Percentiles rank a stretch among this genome's conserved stretches.
These are phyloP conservation scores for Alces alces DNA, from an alignment of 2,113 vertebrate genomes.

Conservation along the genomic window DNA sequence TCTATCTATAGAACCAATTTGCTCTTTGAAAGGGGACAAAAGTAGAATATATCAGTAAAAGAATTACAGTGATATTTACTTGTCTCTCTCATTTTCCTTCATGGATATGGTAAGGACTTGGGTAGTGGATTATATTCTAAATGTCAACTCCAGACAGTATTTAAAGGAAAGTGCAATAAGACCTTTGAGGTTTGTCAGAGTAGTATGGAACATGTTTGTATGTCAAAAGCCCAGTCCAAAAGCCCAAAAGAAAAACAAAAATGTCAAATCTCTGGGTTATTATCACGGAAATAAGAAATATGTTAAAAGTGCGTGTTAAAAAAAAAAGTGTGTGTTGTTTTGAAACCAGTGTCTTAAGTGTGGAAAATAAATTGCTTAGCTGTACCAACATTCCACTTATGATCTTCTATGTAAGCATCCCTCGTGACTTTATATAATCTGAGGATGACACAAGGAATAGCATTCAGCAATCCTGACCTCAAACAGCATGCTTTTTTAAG, in stretches of 20 bases:
- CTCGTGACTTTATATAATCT: neutral
- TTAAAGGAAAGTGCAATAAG: neutral
- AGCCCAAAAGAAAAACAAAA: neutral
- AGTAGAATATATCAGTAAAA: neutral
- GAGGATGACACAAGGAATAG: neutral
- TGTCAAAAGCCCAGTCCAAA: neutral
- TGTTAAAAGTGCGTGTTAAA: neutral
- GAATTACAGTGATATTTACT: neutral
- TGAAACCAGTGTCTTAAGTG: neutral
- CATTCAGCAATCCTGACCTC: neutral
- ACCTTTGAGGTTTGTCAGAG: neutral
- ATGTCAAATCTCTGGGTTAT: neutral
- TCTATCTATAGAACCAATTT: neutral
- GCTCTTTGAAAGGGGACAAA: neutral
- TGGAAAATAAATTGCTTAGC: neutral
- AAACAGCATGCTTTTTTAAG: constrained; percentile 42
- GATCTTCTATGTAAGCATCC: neutral
- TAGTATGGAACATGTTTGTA: neutral
- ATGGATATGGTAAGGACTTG: neutral
- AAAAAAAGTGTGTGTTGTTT: neutral
- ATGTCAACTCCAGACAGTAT: constrained; percentile 12
- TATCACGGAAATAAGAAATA: neutral
- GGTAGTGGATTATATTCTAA: neutral
- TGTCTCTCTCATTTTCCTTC: neutral
- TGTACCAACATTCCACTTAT: neutral